Evolutionary conservation across 2,797 vertebrate genomes (phyloP).

Genomic region (Centropyge bicolor): DNA sequence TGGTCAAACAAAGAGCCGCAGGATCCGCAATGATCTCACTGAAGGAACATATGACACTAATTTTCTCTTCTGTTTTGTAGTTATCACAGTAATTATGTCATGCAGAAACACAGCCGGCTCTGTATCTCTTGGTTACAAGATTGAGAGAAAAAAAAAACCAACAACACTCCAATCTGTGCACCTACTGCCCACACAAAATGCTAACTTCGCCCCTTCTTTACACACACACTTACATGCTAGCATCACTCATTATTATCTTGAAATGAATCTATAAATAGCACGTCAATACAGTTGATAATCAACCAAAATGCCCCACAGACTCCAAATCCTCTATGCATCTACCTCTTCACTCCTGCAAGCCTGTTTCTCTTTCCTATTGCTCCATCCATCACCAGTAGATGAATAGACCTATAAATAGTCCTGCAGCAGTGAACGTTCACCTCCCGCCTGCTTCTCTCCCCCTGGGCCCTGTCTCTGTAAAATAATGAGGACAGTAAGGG

Average conservation of each 20-base stretch:
- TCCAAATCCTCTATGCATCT: constrained; percentile 18
- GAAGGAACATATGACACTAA: constrained; percentile 22
- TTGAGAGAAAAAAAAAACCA: constrained; percentile 7
- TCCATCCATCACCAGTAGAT: constrained; percentile 66
- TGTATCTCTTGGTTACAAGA: constrained; percentile 50
- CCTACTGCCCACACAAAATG: constrained; percentile 57
- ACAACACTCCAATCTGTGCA: constrained; percentile 19
- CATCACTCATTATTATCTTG: constrained; percentile 26
- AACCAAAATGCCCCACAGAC: constrained; percentile 29
- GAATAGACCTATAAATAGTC: constrained; percentile 82
- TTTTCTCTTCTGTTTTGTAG: constrained; percentile 2
- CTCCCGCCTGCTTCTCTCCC: constrained; percentile 65
- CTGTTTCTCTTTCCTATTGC: constrained; percentile 49
- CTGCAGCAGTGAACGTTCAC: constrained; percentile 73
- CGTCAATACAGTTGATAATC: constrained; percentile 14
- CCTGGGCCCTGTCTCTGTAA: constrained; percentile 62
- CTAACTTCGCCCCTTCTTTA: constrained; percentile 35
- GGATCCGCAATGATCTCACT: neutral
- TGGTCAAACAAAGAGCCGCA: constrained; percentile 33
- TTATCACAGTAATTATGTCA: constrained; percentile 12
- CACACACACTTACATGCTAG: neutral
- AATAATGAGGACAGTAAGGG: constrained; percentile 76
- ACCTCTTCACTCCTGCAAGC: constrained; percentile 45
- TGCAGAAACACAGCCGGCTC: constrained; percentile 32
- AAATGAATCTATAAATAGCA: constrained; percentile 46